Evolutionary conservation across 2,888 invertebrate genomes (phyloP).

Genomic region (Euzetes globulus): DNA sequence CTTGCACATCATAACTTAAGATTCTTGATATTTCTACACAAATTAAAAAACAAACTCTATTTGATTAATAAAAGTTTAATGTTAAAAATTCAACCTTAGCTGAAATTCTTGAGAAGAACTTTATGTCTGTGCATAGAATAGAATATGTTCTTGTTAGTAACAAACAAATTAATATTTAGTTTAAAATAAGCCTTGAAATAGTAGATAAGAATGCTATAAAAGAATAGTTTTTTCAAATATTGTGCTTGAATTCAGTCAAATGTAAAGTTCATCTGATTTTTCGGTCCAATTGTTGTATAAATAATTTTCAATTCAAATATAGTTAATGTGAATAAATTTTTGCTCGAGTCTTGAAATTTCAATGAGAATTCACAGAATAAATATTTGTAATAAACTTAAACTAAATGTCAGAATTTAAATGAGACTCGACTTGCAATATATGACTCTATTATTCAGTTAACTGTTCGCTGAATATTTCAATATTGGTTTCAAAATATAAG

Average conservation of each 20-base stretch:
- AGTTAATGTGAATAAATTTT: not conserved
- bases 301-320: not conserved
- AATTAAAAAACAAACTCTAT: too few species aligned
- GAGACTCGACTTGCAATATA: not conserved
- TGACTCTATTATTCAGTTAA: too few species aligned
- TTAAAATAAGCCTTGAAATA: not conserved
- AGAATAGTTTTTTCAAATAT: not conserved
- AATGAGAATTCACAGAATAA: not conserved
- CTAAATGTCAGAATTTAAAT: not conserved
- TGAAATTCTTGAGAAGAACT: too few species aligned
- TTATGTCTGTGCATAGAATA: too few species aligned
- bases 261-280: not conserved
- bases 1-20: too few species aligned
- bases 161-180: not conserved
- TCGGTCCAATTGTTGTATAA: not conserved
- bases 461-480: not conserved
- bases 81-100: too few species aligned
- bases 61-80: too few species aligned
- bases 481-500: not conserved
- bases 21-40: too few species aligned
- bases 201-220: too few species aligned
- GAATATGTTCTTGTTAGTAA: too few species aligned
- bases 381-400: constrained; percentile 5
- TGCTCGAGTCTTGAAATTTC: not conserved
- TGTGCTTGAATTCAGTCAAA: not conserved